A percentile compares a stretch with the other conserved stretches of the same genome.
Conservation (phyloP, 2,888 invertebrate genomes). For the Orchestes rusci region DNA sequence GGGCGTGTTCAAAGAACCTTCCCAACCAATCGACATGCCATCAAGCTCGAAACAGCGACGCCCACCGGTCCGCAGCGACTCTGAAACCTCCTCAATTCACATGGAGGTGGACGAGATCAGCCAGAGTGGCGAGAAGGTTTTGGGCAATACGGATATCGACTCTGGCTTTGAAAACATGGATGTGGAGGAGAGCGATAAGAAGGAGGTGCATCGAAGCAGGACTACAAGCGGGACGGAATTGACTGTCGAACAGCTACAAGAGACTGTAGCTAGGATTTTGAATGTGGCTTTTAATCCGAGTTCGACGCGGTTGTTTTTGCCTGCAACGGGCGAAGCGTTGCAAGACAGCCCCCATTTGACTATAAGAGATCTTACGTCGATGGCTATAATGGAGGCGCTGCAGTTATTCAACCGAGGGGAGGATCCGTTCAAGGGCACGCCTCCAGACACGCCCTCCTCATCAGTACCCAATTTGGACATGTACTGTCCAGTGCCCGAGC, state of each 20-base stretch:
- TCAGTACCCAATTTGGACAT: too few relatives aligned
- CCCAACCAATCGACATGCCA: constrained; percentile 41
- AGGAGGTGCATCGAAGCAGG: constrained; percentile 41
- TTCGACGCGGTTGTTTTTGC: constrained; percentile 43
- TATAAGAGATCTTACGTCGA: constrained; percentile 53
- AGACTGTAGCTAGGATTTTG: constrained; percentile 60
- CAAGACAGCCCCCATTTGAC: constrained; percentile 48
- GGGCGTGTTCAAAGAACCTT: constrained; percentile 40
- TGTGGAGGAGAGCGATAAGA: constrained; percentile 51
- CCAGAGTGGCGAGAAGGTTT: constrained; percentile 40
- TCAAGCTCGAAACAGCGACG: constrained; percentile 35
- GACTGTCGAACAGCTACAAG: constrained; percentile 57
- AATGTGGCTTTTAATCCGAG: constrained; percentile 56
- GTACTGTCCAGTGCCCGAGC: constrained; percentile 36
- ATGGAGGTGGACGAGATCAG: constrained; percentile 55
- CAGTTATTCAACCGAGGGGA: constrained; percentile 39
- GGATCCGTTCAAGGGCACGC: constrained; percentile 38
- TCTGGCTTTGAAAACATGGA: constrained; percentile 74
- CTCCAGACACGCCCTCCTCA: too few relatives aligned
- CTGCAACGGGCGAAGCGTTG: constrained; percentile 43
- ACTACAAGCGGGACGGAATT: constrained; percentile 48
- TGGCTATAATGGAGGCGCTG: constrained; percentile 59
- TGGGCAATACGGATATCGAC: constrained; percentile 54
- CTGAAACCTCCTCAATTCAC: constrained; percentile 45
- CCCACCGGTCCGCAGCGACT: constrained; percentile 43